Evolutionary conservation across 2,888 invertebrate species (phyloP), one percentile per base, ranked within the genome.

Genomic region (Papilio gigon): DNA sequence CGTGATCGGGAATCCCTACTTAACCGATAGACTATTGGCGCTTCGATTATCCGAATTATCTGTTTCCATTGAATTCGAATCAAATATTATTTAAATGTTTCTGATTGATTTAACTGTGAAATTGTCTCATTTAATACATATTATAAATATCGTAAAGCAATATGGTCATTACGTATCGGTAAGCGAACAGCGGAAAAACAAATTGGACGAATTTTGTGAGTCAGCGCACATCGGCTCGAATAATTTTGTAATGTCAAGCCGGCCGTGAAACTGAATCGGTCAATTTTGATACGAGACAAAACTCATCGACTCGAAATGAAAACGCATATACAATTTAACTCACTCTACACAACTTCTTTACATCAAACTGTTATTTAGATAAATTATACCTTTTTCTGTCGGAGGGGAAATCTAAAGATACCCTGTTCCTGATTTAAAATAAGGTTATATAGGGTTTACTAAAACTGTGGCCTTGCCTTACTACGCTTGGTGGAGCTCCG

Each of bases 171-270:
- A 20, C 14, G 47, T 66, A 44, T 59, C 47, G 30, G 58, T 11
- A 44, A 44, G 5, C 47, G n/a, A 44, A 35, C n/a, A 27, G 42
- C 59, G 65, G 65, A 59, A 66, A 66, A 66, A 66, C 65, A 66
- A 66, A 66, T 66, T 66, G 65, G 33, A n/a, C 44, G 59, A 33
- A 59, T 66, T 59, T 59, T 59, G 33, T 59, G 59, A 44, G 35
- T 59, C 44, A 59, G 30, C 44, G 33, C 65, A 65, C 65, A 58
- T 12, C 8, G 44, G 20, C 25, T 53, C 20, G 58, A 42, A 58
- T 58, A 30, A 58, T 58, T 59, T 58, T 44, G 58, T 59, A 47
- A 30, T 58, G 58, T 42, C 27, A 12, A 42, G 58, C 27, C 58
- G 12, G 12, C 42, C 25, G 65, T 37, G 27, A 65, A 65, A 65